phyloP scores from a whole-genome alignment of 2,888 invertebrate genomes.

The Caenorhabditis afra region DNA sequence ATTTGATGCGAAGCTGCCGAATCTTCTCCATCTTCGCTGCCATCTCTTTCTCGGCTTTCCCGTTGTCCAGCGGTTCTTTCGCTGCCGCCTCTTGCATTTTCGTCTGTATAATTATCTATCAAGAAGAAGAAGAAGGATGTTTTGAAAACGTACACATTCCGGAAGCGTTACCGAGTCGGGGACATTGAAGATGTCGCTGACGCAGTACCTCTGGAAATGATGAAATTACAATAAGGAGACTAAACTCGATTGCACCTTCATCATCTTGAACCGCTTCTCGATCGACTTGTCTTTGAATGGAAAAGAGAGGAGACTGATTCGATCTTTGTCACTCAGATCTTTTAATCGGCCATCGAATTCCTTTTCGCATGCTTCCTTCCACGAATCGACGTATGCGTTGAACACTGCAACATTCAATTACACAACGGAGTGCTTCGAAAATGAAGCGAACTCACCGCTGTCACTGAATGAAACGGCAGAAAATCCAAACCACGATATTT shows the following conservation, averaged over 20 bases:
- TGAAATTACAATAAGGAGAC: not conserved
- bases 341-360: conserved; percentile 23
- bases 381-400: conserved; percentile 38
- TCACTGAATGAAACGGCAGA: conserved; percentile 43
- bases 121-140: not conserved
- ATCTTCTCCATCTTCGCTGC: conserved; percentile 37
- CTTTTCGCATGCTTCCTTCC: conserved; percentile 42
- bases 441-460: conserved; percentile 26
- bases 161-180: conserved; percentile 38
- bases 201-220: conserved; percentile 39
- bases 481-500: conserved; percentile 43
- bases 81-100: conserved; percentile 30
- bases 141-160: conserved; percentile 35
- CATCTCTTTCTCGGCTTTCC: conserved; percentile 29
- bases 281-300: conserved; percentile 23
- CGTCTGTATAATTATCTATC: conserved; percentile 8
- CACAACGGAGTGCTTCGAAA: too few relatives aligned
- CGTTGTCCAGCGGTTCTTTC: not conserved
- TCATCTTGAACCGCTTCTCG: conserved; percentile 23
- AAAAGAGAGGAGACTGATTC: conserved; percentile 15
- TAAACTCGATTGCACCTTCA: conserved; percentile 25
- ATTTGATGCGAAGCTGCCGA: conserved; percentile 41
- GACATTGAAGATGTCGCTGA: conserved; percentile 41
- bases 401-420: conserved; percentile 38
- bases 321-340: conserved; percentile 22